Conservation (phyloP, 2,888 invertebrate genomes). For the Strigamia transsilvanica region DNA sequence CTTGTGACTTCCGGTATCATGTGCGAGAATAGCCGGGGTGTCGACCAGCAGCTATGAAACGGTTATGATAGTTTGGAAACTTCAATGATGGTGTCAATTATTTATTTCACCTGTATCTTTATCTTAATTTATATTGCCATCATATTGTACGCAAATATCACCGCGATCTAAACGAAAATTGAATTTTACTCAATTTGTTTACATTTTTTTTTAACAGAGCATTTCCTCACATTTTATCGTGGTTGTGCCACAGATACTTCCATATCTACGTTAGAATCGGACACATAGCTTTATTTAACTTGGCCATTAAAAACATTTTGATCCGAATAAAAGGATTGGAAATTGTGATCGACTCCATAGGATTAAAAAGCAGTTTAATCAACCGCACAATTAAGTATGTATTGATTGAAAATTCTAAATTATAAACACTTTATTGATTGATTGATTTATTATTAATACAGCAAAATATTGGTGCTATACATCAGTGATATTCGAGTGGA, state of each 20-base stretch:
- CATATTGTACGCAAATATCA: not conserved
- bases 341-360: constrained; percentile 14
- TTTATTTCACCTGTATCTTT: not conserved
- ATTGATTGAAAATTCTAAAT: not conserved
- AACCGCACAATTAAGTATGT: not conserved
- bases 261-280: not conserved
- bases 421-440: not conserved
- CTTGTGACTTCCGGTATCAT: constrained; percentile 23
- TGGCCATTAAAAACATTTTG: not conserved
- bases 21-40: not conserved
- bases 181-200: not conserved
- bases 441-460: not conserved
- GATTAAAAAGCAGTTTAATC: constrained; percentile 39
- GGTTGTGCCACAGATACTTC: constrained; percentile 22
- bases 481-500: constrained; percentile 54
- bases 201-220: not conserved
- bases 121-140: constrained; percentile 6
- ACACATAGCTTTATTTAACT: not conserved
- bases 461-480: constrained; percentile 55
- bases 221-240: constrained; percentile 26
- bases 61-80: not conserved
- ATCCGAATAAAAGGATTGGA: not conserved
- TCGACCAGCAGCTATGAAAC: not conserved
- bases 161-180: not conserved
- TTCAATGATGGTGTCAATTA: constrained; percentile 1